Base-by-base conservation (phyloP, 1,140 invertebrate species). In the Zaprionus vittiger region DNA sequence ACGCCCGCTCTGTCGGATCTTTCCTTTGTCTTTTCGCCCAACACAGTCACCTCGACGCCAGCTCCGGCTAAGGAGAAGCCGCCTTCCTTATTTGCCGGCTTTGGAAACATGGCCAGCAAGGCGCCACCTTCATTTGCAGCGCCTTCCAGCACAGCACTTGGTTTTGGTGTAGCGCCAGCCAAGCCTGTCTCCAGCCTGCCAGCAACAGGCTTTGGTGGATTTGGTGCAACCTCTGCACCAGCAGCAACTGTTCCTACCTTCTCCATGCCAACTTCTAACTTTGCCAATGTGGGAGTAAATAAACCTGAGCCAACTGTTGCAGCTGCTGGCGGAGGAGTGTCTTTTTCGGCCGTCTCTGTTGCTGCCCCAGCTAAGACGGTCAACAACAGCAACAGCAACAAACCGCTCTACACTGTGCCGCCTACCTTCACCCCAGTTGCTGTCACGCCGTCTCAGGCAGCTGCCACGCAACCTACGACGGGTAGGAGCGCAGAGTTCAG, bases 381-480 rank as follows among this genome's bases (percentile, higher is more conserved):
- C 24, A 64, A 24, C 38, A 57, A 49, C 5, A 41, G 15, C 22
- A 59, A 17, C 38, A 57, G 38, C 22, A 79, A 55, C 22, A 91
- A 91, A 28, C 91, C 91, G 0, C 73, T 92, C 0, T 92, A 92
- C 55, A 91, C 86, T 20, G 84, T 92, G 7, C 84, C 78, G 0
- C 69, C 84, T 2, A 83, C 80, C 20, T 92, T 89, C 31, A 76
- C 83, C 15, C 82, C 91, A 22, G 83, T 66, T 31, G 54, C 52
- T 11, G 11, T 66, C 5, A 31, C 47, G 1, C 11, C 71, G 44
- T 15, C 26, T n/a, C 5, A 41, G 38, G 55, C 47, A 9, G 49
- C 66, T 12, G 54, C 22, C 17, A 6, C 37, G 7, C 73, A 20
- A 44, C 44, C 34, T 34, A 1, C 12, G 9, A 2, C 5, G 0